Percentiles rank a stretch among this genome's conserved stretches.
Conservation (phyloP, 1,140 invertebrate genomes). For the Caerostris extrusa region DNA sequence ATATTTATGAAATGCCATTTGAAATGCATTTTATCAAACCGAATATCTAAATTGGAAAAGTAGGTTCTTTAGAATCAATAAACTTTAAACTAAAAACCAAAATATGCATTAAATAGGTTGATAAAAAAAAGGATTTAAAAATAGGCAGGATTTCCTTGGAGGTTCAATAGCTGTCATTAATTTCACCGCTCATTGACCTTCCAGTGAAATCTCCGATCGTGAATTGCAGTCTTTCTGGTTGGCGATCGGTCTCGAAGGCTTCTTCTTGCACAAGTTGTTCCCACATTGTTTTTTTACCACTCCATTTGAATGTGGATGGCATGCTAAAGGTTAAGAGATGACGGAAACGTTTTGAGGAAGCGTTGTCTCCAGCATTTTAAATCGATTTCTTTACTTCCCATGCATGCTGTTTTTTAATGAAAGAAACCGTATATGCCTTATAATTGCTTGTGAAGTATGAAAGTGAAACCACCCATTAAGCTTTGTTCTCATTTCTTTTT, state of each 20-base stretch:
- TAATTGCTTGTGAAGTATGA: slow-evolving; percentile 33
- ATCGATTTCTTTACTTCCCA: slow-evolving; percentile 2
- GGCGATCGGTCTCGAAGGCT: neutral
- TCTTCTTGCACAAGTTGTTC: neutral
- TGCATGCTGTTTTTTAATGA: neutral
- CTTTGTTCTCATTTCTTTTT: slow-evolving; percentile 68
- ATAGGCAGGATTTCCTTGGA: neutral
- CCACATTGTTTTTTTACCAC: neutral
- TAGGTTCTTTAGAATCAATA: too few species aligned
- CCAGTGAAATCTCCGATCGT: neutral
- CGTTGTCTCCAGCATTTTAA: neutral
- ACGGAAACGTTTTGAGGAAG: slow-evolving; percentile 11
- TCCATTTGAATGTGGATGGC: neutral
- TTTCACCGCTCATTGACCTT: neutral
- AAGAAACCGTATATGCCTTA: neutral
- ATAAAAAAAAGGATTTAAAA: too few species aligned
- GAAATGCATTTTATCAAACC: too few species aligned
- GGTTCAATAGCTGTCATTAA: neutral
- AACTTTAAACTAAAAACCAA: too few species aligned
- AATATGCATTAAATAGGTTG: too few species aligned
- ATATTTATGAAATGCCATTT: too few species aligned
- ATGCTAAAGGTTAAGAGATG: slow-evolving; percentile 17
- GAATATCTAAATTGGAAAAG: too few species aligned
- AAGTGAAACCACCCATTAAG: slow-evolving; percentile 57
- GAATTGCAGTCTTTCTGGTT: neutral